These are phyloP conservation scores for Drosophila peninsularis DNA, from an alignment of 2,888 invertebrate genomes.

Conservation along the genomic window DNA sequence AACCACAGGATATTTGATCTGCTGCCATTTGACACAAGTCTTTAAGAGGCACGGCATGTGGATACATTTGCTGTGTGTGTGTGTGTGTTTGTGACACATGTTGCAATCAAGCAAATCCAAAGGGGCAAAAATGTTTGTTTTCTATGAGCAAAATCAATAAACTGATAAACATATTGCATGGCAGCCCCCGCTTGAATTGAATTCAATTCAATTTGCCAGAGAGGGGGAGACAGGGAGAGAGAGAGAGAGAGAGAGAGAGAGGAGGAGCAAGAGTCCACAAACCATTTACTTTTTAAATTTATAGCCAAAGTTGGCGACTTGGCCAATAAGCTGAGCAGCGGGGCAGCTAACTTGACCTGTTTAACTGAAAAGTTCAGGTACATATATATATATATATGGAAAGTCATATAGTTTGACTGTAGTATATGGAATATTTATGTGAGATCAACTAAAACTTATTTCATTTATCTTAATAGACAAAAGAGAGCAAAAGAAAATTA, in stretches of 20 bases:
- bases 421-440: neutral
- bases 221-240: too few species aligned
- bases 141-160: conserved; percentile 68
- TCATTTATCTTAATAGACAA: neutral
- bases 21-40: conserved; percentile 75
- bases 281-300: conserved; percentile 53
- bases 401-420: neutral
- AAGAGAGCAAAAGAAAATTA: neutral
- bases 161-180: conserved; percentile 70
- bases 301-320: conserved; percentile 29
- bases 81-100: conserved; percentile 29
- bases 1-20: conserved; percentile 81
- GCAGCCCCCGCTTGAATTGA: conserved; percentile 14
- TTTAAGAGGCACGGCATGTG: conserved; percentile 42
- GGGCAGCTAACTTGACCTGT: conserved; percentile 7
- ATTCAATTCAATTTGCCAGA: conserved; percentile 50
- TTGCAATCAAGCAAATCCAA: conserved; percentile 37
- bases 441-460: neutral
- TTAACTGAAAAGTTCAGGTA: neutral
- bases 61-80: conserved; percentile 44
- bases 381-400: neutral
- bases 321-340: conserved; percentile 21
- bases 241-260: neutral
- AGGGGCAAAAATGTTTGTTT: conserved; percentile 33
- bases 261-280: conserved; percentile 22